Conservation (phyloP, 2,797 vertebrate species). For the Lateolabrax maculatus region DNA sequence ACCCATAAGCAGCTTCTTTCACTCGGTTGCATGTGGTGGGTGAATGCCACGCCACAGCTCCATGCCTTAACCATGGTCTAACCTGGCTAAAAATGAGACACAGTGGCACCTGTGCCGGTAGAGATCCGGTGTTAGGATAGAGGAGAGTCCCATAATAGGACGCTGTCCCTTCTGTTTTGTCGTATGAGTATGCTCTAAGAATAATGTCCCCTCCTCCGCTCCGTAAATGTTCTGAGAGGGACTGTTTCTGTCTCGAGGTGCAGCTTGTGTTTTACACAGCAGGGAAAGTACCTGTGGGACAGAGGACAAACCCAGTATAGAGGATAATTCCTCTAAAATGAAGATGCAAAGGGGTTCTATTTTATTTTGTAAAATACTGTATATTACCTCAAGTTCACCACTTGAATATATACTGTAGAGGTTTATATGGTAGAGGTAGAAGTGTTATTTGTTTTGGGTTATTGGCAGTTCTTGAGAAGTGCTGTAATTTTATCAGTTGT, state of each 20-base stretch:
- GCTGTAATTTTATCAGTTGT: neutral
- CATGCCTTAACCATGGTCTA: conserved; percentile 68
- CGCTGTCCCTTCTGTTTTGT: conserved; percentile 67
- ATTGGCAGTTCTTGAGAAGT: neutral
- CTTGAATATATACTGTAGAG: neutral
- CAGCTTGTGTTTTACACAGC: conserved; percentile 10
- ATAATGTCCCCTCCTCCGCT: conserved; percentile 41
- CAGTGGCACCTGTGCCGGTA: conserved; percentile 68
- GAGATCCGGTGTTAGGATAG: conserved; percentile 61
- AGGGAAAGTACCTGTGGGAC: conserved; percentile 14
- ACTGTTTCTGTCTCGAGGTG: conserved; percentile 20
- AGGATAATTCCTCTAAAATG: neutral
- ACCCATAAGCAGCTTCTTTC: conserved; percentile 71
- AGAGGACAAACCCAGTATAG: neutral
- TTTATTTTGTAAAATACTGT: neutral
- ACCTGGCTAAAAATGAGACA: conserved; percentile 74
- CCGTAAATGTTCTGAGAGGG: conserved; percentile 37
- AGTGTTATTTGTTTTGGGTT: neutral
- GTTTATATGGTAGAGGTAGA: neutral
- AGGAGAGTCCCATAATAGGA: conserved; percentile 64
- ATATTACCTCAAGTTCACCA: neutral
- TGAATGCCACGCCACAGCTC: conserved; percentile 46
- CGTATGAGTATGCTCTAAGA: conserved; percentile 67
- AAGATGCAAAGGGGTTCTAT: neutral
- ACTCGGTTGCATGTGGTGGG: conserved; percentile 29